Conservation (phyloP, 2,797 vertebrate genomes). For the Eulemur albifrons region DNA sequence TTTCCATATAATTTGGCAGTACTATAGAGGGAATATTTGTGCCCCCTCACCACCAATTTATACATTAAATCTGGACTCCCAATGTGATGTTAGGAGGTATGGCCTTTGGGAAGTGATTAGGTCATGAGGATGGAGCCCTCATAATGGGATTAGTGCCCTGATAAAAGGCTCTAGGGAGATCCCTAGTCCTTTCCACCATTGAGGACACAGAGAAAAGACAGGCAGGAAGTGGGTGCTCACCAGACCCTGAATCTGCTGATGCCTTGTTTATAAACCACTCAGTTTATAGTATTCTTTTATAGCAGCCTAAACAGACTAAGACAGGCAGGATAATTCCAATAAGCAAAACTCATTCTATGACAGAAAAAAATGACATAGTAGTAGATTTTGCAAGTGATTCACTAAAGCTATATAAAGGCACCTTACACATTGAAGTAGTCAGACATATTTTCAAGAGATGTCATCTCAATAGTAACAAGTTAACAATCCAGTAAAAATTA, state of each 20-base stretch:
- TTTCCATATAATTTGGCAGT: neutral
- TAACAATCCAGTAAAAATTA: neutral
- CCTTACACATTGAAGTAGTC: neutral
- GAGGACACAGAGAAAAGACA: neutral
- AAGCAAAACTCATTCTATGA: neutral
- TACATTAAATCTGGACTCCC: neutral
- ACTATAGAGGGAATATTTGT: neutral
- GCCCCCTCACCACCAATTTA: neutral
- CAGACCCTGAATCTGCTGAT: accelerated
- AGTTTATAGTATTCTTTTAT: neutral
- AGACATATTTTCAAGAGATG: neutral
- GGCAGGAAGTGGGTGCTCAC: neutral
- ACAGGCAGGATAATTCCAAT: neutral
- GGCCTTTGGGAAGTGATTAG: neutral
- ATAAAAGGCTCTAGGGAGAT: neutral
- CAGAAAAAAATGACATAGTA: neutral
- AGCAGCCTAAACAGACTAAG: neutral
- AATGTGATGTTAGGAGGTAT: neutral
- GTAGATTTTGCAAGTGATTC: neutral
- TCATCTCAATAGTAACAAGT: neutral
- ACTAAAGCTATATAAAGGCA: neutral
- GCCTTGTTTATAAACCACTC: neutral
- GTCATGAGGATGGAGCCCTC: too few relatives aligned
- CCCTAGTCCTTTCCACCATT: neutral
- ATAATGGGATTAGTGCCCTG: neutral